Evolutionary conservation across 1,140 invertebrate species (phyloP).

Genomic region (Zaprionus nigranus): DNA sequence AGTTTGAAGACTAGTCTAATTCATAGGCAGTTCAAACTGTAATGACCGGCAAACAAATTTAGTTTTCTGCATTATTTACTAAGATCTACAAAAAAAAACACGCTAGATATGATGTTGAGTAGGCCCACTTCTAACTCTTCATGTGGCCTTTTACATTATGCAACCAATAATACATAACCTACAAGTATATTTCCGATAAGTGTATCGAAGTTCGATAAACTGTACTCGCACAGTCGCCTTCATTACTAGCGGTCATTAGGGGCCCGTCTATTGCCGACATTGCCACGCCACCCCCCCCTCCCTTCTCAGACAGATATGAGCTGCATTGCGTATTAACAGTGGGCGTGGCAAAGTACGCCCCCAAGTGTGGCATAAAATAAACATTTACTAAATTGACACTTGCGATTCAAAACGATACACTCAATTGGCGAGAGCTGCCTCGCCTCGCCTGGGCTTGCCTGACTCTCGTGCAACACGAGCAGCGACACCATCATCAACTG

Average conservation of each 20-base stretch:
- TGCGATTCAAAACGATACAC: constrained; percentile 79
- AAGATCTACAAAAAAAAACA: too few relatives aligned
- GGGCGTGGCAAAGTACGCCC: constrained; percentile 54
- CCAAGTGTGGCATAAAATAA: constrained; percentile 73
- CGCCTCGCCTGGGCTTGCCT: neutral
- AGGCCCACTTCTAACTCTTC: too few relatives aligned
- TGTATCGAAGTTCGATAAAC: neutral
- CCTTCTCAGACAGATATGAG: neutral
- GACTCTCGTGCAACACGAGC: constrained; percentile 37
- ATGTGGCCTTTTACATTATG: too few relatives aligned
- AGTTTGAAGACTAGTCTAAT: neutral
- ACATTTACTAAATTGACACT: constrained; percentile 81
- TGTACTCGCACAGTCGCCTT: neutral
- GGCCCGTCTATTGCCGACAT: neutral
- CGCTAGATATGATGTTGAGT: too few relatives aligned
- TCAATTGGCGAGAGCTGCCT: constrained; percentile 54
- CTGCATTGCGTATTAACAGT: constrained; percentile 17
- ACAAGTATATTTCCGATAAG: neutral
- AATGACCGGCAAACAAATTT: too few relatives aligned
- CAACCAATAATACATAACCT: neutral
- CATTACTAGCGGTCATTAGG: neutral
- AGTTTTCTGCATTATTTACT: too few relatives aligned
- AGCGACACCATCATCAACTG: constrained; percentile 55
- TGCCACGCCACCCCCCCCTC: constrained; percentile 19
- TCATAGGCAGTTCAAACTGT: neutral